Evolutionary conservation across 53 echinoderm and acorn worm genomes (phyloP), one percentile per base, ranked within the genome.

Genomic region (Paracentrotus lividus): DNA sequence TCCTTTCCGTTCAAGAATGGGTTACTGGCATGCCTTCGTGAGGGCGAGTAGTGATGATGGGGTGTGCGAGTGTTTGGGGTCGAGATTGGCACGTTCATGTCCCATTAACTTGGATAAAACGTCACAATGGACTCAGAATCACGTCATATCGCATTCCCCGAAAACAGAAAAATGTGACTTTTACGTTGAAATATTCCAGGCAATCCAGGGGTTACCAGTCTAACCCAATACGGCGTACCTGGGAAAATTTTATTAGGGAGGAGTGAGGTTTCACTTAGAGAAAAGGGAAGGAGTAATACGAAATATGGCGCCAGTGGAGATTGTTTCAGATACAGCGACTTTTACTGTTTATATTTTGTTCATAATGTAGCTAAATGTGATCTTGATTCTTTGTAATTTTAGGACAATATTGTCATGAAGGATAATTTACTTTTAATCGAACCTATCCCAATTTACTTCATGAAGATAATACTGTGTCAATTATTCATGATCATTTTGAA

Each of bases 51-150:
- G 24, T 42, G 18, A 21, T 8, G 43, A n/a, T 40, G 8, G 38
- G 47, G 81, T n/a, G 45, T 81, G 47, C 81, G 47, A 81, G 49
- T 67, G 14, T 32, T 7, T 7, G 32, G 33, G 67, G 18, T 5
- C 18, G 21, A 42, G 42, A 20, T 38, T 24, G 26, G 81, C 81
- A 81, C 81, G 81, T 47, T n/a, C 81, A 13, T 8, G 45, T 26
- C 81, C 44, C 44, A 45, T 81, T 47, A 45, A 45, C 13, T 45
- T n/a, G n/a, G n/a, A n/a, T n/a, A 49, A 81, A 45, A 81, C 45
- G 47, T 81, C 81, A 81, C 81, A 47, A 81, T 81, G 47, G 81
- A 47, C 81, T 81, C 44, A n/a, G 81, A n/a, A 47, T 81, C 81
- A 81, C 49, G 81, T 81, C 45, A 49, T 47, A 47, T 21, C 21